Evolutionary conservation across 2,888 invertebrate genomes (phyloP), one percentile per base, ranked within the genome.

Genomic region (Drosophila nr. fundita): DNA sequence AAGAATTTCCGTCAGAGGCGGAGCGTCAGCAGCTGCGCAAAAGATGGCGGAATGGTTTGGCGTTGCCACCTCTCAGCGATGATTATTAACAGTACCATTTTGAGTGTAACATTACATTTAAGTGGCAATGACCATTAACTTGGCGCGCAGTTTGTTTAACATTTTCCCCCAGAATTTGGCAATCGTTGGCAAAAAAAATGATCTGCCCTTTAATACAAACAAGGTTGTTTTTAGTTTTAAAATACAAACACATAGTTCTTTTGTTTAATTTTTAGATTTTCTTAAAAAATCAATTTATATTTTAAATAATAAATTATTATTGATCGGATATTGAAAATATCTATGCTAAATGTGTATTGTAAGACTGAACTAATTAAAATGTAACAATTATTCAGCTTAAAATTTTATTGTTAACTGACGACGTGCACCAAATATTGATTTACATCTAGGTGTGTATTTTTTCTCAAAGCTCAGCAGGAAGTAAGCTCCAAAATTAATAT

Each of bases 31-130:
- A 78, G 81, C 74, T 80, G 76, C 78, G 55, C 61, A 86, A 82
- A 90, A 92, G 91, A 92, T 92, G 91, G 92, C 91, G 91, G 72
- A 80, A 50, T 49, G 27, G 18, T 11, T 18, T n/a, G 6, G 72
- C 34, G 78, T 65, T 78, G 77, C 81, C 77, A 80, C 49, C n/a
- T 3, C 11, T 7, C 5, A 2, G 15, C 3, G 2, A 66, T 34
- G 2, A 1, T 4, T 10, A 2, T 21, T 76, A 48, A 68, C 62
- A 72, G 55, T 63, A 18, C 80, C 72, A 60, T 65, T 57, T 60
- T 59, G 77, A 76, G 78, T 71, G 45, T 49, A 67, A 53, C 57
- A 79, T 34, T 0, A 8, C 2, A 10, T 29, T n/a, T 29, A 7
- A 52, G 38, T 50, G 10, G 11, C 3, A 29, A 29, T 27, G 1